Evolutionary conservation across 64 coral and sea anemone genomes (phyloP).

Genomic region (Exaiptasia diaphana): DNA sequence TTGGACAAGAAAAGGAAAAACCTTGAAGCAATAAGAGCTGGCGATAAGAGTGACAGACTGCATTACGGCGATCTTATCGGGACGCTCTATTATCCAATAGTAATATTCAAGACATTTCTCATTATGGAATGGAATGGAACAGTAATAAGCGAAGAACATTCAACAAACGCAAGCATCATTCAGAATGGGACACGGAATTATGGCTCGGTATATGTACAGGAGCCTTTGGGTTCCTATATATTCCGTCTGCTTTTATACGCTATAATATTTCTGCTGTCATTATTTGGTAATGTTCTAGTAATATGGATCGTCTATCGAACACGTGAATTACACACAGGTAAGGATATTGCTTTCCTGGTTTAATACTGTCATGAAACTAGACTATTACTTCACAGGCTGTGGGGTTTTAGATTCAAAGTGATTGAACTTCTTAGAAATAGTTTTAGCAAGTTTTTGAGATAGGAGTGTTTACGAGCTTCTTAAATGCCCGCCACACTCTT

Average conservation of each 20-base stretch:
- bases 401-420: no score
- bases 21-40: no score
- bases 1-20: no score
- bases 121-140: neutral
- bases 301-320: slow-evolving; percentile 41
- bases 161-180: neutral
- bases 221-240: slow-evolving; percentile 47
- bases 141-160: neutral
- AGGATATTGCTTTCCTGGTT: no score
- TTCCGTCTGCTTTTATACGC: slow-evolving; percentile 52
- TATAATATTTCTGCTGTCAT: slow-evolving; percentile 37
- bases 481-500: no score
- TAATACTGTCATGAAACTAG: no score
- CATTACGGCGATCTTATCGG: no score
- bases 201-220: neutral
- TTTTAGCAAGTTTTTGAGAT: no score
- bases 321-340: slow-evolving; percentile 55
- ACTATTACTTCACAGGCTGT: no score
- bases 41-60: no score
- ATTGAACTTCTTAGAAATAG: no score
- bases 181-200: neutral
- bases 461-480: no score
- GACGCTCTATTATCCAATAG: neutral
- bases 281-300: slow-evolving; percentile 31
- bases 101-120: neutral